Percentiles rank a stretch among this genome's conserved stretches.
Evolutionary conservation across 1,140 invertebrate genomes (phyloP).

Genomic region (Cyrtorhinus lividipennis): DNA sequence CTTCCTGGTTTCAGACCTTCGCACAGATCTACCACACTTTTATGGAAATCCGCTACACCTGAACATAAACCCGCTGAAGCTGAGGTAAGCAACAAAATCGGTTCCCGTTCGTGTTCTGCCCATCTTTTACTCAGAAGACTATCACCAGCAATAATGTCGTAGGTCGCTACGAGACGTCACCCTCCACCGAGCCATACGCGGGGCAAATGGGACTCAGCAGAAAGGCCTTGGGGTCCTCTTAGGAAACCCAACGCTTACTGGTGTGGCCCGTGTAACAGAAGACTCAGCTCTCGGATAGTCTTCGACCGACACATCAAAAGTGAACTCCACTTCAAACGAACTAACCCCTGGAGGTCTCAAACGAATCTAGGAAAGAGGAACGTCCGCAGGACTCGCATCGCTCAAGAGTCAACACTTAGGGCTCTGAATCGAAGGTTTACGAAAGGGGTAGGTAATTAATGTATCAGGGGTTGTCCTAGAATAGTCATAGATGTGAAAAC

Average conservation of each 20-base stretch:
- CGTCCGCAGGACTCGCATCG: not conserved
- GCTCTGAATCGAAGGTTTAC: not conserved
- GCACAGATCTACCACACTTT: not conserved
- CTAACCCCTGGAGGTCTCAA: not conserved
- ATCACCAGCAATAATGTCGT: not conserved
- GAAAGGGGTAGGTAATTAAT: not conserved
- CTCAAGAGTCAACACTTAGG: not conserved
- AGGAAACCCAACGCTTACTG: conserved; percentile 41
- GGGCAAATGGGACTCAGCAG: conserved; percentile 54
- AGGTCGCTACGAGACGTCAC: conserved; percentile 11
- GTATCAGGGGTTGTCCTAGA: too few species aligned
- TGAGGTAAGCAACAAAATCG: conserved; percentile 29
- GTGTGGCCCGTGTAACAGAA: conserved; percentile 61
- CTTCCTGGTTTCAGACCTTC: not conserved
- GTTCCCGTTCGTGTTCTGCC: too few species aligned
- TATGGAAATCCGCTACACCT: not conserved
- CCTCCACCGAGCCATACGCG: conserved; percentile 52
- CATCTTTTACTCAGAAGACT: too few species aligned
- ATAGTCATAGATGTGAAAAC: too few species aligned
- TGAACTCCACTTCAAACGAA: conserved; percentile 18
- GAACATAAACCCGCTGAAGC: conserved; percentile 53
- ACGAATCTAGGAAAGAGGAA: not conserved
- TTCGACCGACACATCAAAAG: conserved; percentile 36
- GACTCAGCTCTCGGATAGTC: conserved; percentile 50
- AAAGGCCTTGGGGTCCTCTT: conserved; percentile 29